phyloP scores from a whole-genome alignment of 2,888 invertebrate genomes.

The Agrochola macilenta region DNA sequence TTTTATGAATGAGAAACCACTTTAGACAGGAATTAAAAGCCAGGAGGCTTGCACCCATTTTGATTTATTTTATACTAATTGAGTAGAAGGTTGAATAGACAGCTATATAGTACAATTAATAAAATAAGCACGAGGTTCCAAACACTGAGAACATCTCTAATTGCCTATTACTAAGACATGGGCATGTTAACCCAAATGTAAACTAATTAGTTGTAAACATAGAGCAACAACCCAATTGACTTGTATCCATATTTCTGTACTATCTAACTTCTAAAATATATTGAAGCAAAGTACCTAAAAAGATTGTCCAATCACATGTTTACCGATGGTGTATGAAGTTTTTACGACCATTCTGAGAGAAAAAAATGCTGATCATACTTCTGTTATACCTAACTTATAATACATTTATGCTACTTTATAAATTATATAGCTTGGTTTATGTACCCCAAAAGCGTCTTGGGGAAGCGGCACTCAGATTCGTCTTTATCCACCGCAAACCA shows the following conservation, averaged over 20 bases:
- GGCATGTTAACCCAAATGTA: conserved; percentile 47
- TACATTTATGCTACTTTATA: conserved; percentile 4
- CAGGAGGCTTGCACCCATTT: conserved; percentile 17
- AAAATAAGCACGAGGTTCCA: conserved; percentile 13
- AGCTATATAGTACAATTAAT: conserved; percentile 6
- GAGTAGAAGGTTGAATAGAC: conserved; percentile 13
- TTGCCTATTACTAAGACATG: conserved; percentile 47
- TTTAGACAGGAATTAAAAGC: conserved; percentile 34
- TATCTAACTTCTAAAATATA: background rate
- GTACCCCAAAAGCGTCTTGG: conserved; percentile 68
- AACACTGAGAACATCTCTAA: conserved; percentile 38
- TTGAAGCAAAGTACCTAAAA: background rate
- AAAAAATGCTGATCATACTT: background rate
- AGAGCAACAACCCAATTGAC: conserved; percentile 13
- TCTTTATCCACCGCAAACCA: conserved; percentile 75
- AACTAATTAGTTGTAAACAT: conserved; percentile 35
- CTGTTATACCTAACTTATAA: background rate
- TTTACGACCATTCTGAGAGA: background rate
- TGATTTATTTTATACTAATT: conserved; percentile 5
- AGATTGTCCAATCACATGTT: background rate
- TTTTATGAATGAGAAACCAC: conserved; percentile 48
- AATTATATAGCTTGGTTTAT: conserved; percentile 37
- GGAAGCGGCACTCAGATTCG: conserved; percentile 75
- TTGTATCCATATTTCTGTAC: conserved; percentile 14
- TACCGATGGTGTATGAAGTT: background rate